Evolutionary conservation across 2,113 vertebrate species (phyloP), one percentile per base, ranked within the genome.

Genomic region (Takifugu bimaculatus): DNA sequence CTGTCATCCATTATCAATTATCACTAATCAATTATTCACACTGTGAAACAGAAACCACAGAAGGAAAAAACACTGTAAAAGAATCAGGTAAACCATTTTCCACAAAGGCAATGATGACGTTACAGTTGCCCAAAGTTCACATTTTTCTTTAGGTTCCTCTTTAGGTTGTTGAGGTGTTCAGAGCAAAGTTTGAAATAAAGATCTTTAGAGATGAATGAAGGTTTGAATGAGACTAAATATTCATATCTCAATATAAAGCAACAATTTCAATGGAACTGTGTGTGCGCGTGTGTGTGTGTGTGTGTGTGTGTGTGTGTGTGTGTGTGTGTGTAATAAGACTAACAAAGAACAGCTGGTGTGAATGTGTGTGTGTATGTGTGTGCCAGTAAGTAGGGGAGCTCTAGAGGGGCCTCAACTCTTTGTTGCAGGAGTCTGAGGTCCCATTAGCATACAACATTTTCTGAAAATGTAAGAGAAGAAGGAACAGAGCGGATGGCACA

Each of bases 391-490:
- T 35, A 58, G 64, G n/a, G 7, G 48, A n/a, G 48, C 14, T 13
- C 12, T 13, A 63, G 79, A 75, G 74, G 74, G 74, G 68, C 63
- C 68, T 72, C 65, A 56, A 51, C 65, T 68, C 72, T 88, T 90
- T 89, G 86, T 89, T 78, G 60, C 55, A 68, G 35, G 54, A 66
- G 66, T 62, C 74, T 69, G 28, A 29, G 3, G 82, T 88, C 58
- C 85, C 85, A 91, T 90, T 91, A 88, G 86, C 87, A 88, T 91
- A 50, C 83, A 79, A 89, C 89, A 85, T 72, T 73, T 76, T 78
- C 74, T 72, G 56, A 65, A 72, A 62, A 59, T 48, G 28, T 44
- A 49, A 39, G 27, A 56, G 57, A 26, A 63, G 74, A 49, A 52
- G 62, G 48, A 47, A 7, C 13, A n/a, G 3, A 47, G 45, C 32